phyloP scores from a whole-genome alignment of 2,113 vertebrate species.

The Grus americana region DNA sequence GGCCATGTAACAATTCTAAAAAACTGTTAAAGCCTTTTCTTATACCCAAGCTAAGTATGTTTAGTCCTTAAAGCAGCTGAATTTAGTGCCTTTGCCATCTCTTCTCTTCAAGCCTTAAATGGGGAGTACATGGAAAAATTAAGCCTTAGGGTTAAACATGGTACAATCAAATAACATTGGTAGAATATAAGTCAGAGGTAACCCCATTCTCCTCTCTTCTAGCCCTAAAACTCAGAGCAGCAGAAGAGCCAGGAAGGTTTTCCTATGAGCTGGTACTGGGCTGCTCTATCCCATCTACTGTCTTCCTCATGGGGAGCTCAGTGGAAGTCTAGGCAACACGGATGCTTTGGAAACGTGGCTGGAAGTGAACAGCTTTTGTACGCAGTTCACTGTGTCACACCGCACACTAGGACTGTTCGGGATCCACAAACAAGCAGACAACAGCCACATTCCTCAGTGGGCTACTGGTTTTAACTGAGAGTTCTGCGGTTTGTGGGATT shows the following conservation, averaged over 20 bases:
- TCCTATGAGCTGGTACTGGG: background rate
- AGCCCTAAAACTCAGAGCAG: background rate
- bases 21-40: background rate
- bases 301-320: background rate
- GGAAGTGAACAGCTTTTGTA: background rate
- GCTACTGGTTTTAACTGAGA: rapidly evolving
- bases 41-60: too few relatives aligned
- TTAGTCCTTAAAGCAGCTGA: background rate
- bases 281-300: background rate
- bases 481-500: background rate
- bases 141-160: background rate
- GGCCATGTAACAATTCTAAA: rapidly evolving
- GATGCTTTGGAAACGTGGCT: rapidly evolving
- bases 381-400: rapidly evolving
- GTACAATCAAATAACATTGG: background rate
- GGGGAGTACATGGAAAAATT: background rate
- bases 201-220: background rate
- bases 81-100: background rate
- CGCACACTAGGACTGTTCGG: rapidly evolving
- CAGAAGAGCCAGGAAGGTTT: background rate
- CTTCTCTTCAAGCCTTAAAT: background rate
- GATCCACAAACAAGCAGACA: rapidly evolving
- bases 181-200: background rate
- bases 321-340: background rate
- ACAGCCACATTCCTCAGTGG: background rate